Evolutionary conservation across 1,140 invertebrate species (phyloP).

Genomic region (Drosophila malerkotliana): DNA sequence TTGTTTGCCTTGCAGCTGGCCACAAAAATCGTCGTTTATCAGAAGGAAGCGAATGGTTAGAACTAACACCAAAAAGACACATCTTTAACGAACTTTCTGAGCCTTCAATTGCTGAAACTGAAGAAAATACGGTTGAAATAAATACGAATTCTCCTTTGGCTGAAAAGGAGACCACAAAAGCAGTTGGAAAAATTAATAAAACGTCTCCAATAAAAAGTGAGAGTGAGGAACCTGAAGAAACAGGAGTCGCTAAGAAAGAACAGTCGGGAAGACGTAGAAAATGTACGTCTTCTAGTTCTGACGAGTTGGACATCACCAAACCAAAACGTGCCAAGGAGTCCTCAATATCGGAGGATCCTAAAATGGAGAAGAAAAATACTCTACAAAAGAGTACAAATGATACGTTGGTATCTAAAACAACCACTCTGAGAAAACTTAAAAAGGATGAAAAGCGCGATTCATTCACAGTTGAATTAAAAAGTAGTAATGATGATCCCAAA

Average conservation of each 20-base stretch:
- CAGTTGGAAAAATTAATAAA: too few relatives aligned
- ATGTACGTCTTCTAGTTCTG: background rate
- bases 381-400: background rate
- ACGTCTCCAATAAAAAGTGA: background rate
- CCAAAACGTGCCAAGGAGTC: background rate
- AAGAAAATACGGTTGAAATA: too few relatives aligned
- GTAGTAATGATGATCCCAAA: background rate
- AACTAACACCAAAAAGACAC: background rate
- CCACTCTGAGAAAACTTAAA: background rate
- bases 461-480: background rate
- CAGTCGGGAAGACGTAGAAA: background rate
- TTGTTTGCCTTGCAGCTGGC: conserved; percentile 4
- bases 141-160: too few relatives aligned
- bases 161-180: too few relatives aligned
- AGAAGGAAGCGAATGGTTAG: background rate
- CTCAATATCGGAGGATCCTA: background rate
- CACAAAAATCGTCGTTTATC: conserved; percentile 17
- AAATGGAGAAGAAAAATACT: background rate
- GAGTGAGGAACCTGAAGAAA: background rate
- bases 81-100: background rate
- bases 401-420: background rate
- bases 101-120: background rate
- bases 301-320: background rate
- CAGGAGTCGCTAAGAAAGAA: background rate
- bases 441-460: background rate